Conservation (phyloP, 2,888 invertebrate genomes). For the Eledone cirrhosa region DNA sequence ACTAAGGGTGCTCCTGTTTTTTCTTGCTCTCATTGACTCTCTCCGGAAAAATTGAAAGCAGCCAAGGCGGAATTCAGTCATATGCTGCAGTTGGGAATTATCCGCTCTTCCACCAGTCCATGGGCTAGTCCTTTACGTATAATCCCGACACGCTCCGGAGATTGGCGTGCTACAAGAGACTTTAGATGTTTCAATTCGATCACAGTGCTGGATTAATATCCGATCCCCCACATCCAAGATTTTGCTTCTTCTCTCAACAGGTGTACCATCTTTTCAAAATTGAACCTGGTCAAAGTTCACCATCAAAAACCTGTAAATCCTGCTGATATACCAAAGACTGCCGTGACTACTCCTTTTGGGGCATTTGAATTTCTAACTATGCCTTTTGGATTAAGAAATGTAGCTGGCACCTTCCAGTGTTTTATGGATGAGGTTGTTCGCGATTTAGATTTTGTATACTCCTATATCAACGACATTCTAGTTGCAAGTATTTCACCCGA, state of each 20-base stretch:
- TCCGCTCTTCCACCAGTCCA: background rate
- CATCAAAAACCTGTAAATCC: background rate
- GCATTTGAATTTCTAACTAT: background rate
- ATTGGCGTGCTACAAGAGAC: background rate
- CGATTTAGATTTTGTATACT: too few species aligned
- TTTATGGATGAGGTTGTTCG: too few species aligned
- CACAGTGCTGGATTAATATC: background rate
- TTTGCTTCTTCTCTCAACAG: background rate
- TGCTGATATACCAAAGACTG: background rate
- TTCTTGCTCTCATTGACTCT: too few species aligned
- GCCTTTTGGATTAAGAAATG: too few species aligned
- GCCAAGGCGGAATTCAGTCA: background rate
- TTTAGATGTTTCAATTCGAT: background rate
- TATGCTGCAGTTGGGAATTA: background rate
- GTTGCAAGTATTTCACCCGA: background rate
- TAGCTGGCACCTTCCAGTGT: too few species aligned
- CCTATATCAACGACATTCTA: background rate
- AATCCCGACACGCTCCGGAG: background rate
- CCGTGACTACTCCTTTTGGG: background rate
- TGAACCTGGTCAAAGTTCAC: too few species aligned
- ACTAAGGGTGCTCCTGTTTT: too few species aligned
- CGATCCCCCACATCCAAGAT: background rate
- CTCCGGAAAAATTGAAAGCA: too few species aligned
- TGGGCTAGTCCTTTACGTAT: background rate
- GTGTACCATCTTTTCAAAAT: background rate